phyloP scores from a whole-genome alignment of 2,888 invertebrate genomes.

The Drosophila pseudotakahashii region DNA sequence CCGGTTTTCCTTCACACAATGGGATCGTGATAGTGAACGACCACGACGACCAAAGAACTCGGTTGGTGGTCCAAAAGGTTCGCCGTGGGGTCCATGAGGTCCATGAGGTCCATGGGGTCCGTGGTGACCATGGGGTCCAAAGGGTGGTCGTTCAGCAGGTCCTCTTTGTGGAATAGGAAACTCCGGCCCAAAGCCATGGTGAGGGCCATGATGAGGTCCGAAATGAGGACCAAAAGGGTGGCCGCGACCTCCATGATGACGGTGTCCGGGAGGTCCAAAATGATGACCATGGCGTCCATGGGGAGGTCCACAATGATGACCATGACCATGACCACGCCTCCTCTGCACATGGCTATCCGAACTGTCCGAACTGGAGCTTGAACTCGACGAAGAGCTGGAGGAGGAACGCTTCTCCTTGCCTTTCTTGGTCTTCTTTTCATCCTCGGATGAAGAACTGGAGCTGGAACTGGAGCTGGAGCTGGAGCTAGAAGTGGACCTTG shows the following conservation, averaged over 20 bases:
- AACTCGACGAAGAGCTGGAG: constrained; percentile 2
- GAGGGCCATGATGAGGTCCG: background rate
- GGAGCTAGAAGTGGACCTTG: constrained; percentile 7
- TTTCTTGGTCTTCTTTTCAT: background rate
- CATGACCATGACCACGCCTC: background rate
- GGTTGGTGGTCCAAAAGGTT: background rate
- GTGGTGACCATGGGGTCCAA: background rate
- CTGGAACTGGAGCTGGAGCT: constrained; percentile 1
- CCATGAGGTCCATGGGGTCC: background rate
- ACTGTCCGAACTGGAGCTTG: constrained; percentile 16
- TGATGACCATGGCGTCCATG: background rate
- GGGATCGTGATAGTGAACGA: constrained; percentile 22
- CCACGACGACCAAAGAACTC: constrained; percentile 1
- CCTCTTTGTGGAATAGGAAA: background rate
- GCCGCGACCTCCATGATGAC: constrained; percentile 5
- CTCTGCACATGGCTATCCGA: constrained; percentile 9
- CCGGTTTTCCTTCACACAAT: constrained; percentile 8
- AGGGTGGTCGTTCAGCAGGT: background rate
- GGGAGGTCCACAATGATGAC: background rate
- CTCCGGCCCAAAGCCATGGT: background rate
- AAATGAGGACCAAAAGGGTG: constrained; percentile 11
- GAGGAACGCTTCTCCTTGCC: constrained; percentile 2
- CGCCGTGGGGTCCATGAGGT: background rate
- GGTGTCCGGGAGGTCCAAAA: constrained; percentile 1
- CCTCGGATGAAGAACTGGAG: constrained; percentile 8